Base-by-base conservation (phyloP, 2,888 invertebrate species). In the Caenorhabditis drosophilae region DNA sequence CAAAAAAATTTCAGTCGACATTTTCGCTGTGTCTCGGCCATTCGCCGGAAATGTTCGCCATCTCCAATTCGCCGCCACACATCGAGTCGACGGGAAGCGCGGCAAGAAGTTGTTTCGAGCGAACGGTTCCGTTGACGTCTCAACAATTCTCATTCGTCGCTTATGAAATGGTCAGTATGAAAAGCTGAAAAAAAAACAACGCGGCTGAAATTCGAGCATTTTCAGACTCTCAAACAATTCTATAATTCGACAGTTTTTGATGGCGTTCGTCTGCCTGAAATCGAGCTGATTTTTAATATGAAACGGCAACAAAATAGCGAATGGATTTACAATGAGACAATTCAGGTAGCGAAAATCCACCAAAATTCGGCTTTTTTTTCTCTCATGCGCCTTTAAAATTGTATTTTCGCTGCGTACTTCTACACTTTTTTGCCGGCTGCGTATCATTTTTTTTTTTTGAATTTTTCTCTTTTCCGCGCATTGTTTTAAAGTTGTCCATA, bases 311-410 rank as follows among this genome's bases (percentile, higher is more conserved):
- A 72, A 20, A 58, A 70, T 48, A n/a, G n/a, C n/a, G 64, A 68
- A 46, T 70, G 72, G 70, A 69, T 75, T 42, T 53, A 70, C 31
- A 35, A 52, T 15, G 72, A 75, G 41, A 54, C 69, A 4, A 41
- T 64, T 0, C 44, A 53, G 47, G 70, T 68, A 15, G n/a, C 22
- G 47, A 34, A 34, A n/a, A n/a, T n/a, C n/a, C n/a, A n/a, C n/a
- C n/a, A n/a, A n/a, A n/a, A n/a, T n/a, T n/a, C n/a, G n/a, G n/a
- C n/a, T n/a, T n/a, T n/a, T n/a, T n/a, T n/a, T n/a, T n/a, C n/a
- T n/a, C n/a, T n/a, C n/a, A n/a, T n/a, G n/a, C n/a, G n/a, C n/a
- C n/a, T n/a, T n/a, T n/a, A n/a, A n/a, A n/a, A n/a, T n/a, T n/a
- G n/a, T n/a, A n/a, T n/a, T n/a, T n/a, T n/a, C n/a, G n/a, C n/a